Conservation (phyloP, 92 coral and sea anemone genomes). For the Phenganax subtilis region DNA sequence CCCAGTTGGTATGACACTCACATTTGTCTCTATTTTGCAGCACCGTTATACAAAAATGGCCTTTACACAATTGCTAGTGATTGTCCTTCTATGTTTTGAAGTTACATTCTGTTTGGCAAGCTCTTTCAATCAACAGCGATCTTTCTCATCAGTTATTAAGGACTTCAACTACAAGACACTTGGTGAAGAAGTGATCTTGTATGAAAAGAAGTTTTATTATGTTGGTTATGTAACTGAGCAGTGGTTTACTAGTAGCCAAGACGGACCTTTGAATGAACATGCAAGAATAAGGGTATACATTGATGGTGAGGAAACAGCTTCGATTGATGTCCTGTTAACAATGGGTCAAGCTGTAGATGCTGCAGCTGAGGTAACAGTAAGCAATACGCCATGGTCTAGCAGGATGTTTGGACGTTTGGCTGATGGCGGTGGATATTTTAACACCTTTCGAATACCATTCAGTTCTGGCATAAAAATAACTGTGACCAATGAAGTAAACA, state of each 20-base stretch:
- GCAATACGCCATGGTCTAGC: constrained; percentile 45
- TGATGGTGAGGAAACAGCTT: constrained; percentile 39
- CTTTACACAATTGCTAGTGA: neutral
- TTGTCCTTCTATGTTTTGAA: neutral
- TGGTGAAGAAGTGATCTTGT: constrained; percentile 35
- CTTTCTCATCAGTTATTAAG: constrained; percentile 47
- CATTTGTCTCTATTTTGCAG: neutral
- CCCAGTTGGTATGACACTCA: neutral
- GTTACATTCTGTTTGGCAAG: neutral
- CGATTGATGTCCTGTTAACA: constrained; percentile 34
- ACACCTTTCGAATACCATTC: constrained; percentile 52
- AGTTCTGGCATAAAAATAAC: constrained; percentile 38
- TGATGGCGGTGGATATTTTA: constrained; percentile 40
- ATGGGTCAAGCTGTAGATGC: constrained; percentile 35
- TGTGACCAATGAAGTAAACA: constrained; percentile 15
- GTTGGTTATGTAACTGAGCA: constrained; percentile 51
- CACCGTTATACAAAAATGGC: neutral
- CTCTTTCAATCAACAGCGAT: neutral
- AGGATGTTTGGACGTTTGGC: constrained; percentile 44
- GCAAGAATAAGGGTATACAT: constrained; percentile 45
- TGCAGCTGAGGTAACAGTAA: neutral
- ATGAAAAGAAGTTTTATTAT: constrained; percentile 31
- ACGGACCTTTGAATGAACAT: constrained; percentile 16
- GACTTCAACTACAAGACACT: neutral
- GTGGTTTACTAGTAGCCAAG: constrained; percentile 41